These are phyloP conservation scores for Nasonia oneida DNA, from an alignment of 2,888 invertebrate species.

Conservation along the genomic window DNA sequence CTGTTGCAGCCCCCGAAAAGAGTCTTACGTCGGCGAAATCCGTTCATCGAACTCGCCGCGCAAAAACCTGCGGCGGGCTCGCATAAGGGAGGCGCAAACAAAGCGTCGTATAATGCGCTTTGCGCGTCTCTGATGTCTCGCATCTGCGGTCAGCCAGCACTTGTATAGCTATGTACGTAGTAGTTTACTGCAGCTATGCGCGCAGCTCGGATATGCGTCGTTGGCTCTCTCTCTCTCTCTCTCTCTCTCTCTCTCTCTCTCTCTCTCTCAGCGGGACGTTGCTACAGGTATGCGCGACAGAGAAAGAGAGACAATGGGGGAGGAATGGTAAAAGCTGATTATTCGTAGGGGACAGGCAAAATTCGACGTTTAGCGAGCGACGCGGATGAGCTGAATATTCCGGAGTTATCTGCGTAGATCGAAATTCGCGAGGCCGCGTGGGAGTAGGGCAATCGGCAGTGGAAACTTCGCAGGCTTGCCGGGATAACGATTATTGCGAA, in stretches of 20 bases:
- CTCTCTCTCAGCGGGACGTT: neutral
- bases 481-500: neutral
- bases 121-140: conserved; percentile 13
- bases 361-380: neutral
- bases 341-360: neutral
- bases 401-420: neutral
- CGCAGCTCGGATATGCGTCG: neutral
- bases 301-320: neutral
- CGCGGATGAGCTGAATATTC: neutral
- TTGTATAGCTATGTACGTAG: neutral
- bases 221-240: neutral
- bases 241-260: too few species aligned
- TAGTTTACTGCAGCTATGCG: neutral
- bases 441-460: neutral
- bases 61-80: neutral
- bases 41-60: conserved; percentile 44
- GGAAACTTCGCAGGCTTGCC: neutral
- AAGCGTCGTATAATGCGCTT: conserved; percentile 50
- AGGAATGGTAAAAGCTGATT: conserved; percentile 23
- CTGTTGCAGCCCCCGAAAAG: neutral
- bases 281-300: neutral
- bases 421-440: neutral
- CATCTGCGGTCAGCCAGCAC: conserved; percentile 20
- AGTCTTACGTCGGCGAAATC: conserved; percentile 40
- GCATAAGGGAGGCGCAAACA: neutral